Base-by-base conservation (phyloP, 2,113 vertebrate genomes). In the Regulus satrapa region DNA sequence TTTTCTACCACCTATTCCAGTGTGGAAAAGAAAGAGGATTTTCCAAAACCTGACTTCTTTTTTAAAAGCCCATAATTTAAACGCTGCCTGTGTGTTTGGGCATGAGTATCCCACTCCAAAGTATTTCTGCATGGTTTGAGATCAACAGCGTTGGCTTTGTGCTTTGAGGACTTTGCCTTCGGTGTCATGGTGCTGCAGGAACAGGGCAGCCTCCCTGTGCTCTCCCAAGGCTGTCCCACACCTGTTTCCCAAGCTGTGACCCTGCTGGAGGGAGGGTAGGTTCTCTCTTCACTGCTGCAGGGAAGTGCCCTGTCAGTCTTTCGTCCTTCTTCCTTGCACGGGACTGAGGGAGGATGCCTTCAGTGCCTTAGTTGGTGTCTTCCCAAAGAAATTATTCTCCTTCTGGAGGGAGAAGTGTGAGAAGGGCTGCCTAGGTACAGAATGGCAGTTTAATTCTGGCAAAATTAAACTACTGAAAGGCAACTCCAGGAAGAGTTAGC, bases 251-350 rank as follows among this genome's bases (percentile, higher is more conserved):
- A 36, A 14, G 62, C 72, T 83, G 79, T 68, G 45, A 41, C 40
- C 26, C 38, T 69, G 14, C 6, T 17, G 41, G 3, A 1, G 32
- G 41, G 3, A 1, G 32, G 14, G 10, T 38, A 6, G 0, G 43
- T 62, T 82, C 61, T 85, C 20, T 68, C 46, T 38, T 71, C 31
- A 8, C 32, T 43, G 26, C 43, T 63, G 56, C 43, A 64, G 55
- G 34, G 41, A 73, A 73, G 10, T 23, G 17, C 54, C 48, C 49
- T 83, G 40, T 34, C 63, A 28, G 1, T 52, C 46, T 68, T 52
- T 45, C 19, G 5, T 68, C 79, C 45, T 61, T 56, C 34, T 82
- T 8, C 25, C 34, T 49, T 80, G 55, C 21, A 48, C 24, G 36
- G 15, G 54, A 26, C 13, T 18, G 40, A 2, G 3, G 14, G 34